Evolutionary conservation across 1,140 invertebrate genomes (phyloP).

Genomic region (Chionoecetes opilio): DNA sequence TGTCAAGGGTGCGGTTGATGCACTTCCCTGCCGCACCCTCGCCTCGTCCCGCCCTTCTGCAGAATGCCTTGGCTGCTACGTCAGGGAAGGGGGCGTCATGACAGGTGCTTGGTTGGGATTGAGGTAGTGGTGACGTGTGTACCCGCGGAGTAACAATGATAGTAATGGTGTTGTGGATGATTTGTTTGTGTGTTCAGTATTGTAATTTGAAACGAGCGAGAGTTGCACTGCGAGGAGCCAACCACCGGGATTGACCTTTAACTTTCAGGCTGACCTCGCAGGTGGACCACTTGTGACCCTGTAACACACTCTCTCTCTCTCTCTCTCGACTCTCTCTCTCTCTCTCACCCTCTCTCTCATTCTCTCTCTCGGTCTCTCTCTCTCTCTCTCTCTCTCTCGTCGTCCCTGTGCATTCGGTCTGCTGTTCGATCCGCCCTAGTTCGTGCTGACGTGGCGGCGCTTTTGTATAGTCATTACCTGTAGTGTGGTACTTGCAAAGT

Average conservation of each 20-base stretch:
- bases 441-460: too few relatives aligned
- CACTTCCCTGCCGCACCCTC: background rate
- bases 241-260: background rate
- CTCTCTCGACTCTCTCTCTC: conserved; percentile 15
- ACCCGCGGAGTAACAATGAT: too few relatives aligned
- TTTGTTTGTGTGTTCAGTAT: too few relatives aligned
- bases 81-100: too few relatives aligned
- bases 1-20: background rate
- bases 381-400: conserved; percentile 18
- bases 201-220: too few relatives aligned
- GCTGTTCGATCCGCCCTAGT: too few relatives aligned
- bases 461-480: too few relatives aligned
- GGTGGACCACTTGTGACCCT: background rate
- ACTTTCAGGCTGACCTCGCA: background rate
- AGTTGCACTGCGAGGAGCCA: background rate
- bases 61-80: background rate
- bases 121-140: too few relatives aligned
- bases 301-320: background rate
- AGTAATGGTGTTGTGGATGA: too few relatives aligned
- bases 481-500: too few relatives aligned
- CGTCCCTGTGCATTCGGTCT: too few relatives aligned
- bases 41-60: background rate
- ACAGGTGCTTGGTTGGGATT: too few relatives aligned
- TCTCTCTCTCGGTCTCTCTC: conserved; percentile 6
- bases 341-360: conserved; percentile 15